Base-by-base conservation (phyloP, 2,888 invertebrate genomes). In the Laspeyria flexula region DNA sequence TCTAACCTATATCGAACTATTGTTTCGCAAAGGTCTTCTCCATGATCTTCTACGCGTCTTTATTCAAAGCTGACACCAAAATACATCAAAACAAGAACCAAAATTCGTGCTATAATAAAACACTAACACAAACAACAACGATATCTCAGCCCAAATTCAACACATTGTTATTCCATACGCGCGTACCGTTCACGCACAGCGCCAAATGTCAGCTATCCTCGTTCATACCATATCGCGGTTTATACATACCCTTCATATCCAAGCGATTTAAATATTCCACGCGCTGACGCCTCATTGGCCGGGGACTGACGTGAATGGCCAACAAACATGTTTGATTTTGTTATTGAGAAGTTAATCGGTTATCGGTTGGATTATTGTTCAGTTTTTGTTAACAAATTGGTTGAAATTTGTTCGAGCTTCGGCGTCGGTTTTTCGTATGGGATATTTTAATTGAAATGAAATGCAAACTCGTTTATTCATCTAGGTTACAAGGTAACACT, bases 281-380 rank as follows among this genome's bases (percentile, higher is more conserved):
- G 60, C 55, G 54, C 40, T 57, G 65, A 64, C 54, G 61, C 60
- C 65, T 65, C 65, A 68, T 68, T 60, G 68, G 44, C 37, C 45
- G 42, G n/a, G 27, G 52, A 51, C 40, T 60, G 64, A 65, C 64
- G 43, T 56, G 46, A 65, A 54, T 43, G 52, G 46, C 38, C 47
- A 39, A 33, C 31, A 50, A 40, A 40, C 48, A 34, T 41, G 53
- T 67, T 48, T 68, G 50, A 63, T 43, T 48, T 60, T 53, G 68
- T 56, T 64, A 64, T 67, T 67, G 65, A 53, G 65, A 60, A 53
- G 52, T 64, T 56, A 65, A 64, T 64, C 68, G 65, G 65, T 41
- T 60, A 64, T 67, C 49, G 51, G 33, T 48, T 43, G 51, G 51
- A 53, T 56, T 60, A 37, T 13, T 15, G 47, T 41, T 30, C 2